Base-by-base conservation (phyloP, 2,797 vertebrate genomes). In the Sparus aurata region DNA sequence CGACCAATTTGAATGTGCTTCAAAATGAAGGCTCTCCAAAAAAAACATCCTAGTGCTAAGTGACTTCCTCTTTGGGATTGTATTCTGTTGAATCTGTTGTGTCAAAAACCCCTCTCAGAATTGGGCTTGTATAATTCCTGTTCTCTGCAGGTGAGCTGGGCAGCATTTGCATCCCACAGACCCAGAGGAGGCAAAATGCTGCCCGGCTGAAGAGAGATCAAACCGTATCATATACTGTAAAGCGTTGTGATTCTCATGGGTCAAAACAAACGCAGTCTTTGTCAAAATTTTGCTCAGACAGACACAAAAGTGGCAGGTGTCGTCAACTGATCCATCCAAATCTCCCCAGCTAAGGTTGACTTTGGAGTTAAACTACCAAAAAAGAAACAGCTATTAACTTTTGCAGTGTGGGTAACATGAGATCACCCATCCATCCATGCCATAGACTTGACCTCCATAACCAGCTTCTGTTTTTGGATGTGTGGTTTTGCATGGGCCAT, bases 261-360 rank as follows among this genome's bases (percentile, higher is more conserved):
- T 50, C 34, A 61, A 58, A 45, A 38, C 25, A 57, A 76, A 80
- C 23, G 78, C n/a, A 22, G 45, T 27, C 46, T 76, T 62, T 60
- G 25, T n/a, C 17, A 23, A 68, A 68, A 10, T 38, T 73, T 61
- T 64, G 27, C 17, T n/a, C 2, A 20, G 23, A 5, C 17, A 15
- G 12, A 49, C 54, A 58, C 20, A 55, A 38, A 65, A 22, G 63
- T 57, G 57, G 22, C 71, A 68, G 66, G 78, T 73, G 58, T 57
- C 66, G 53, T 75, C 20, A 75, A 38, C 34, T 62, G 82, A 85
- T 78, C 65, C 76, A 93, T 95, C 93, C 95, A 95, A 87, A 95
- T 94, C 94, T 95, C 93, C 94, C 93, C 82, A 71, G 92, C 92
- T 93, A 87, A 85, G 82, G 83, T 77, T 88, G 84, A 90, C 77